Evolutionary conservation across 2,888 invertebrate species (phyloP).

Genomic region (Plebejus argus): DNA sequence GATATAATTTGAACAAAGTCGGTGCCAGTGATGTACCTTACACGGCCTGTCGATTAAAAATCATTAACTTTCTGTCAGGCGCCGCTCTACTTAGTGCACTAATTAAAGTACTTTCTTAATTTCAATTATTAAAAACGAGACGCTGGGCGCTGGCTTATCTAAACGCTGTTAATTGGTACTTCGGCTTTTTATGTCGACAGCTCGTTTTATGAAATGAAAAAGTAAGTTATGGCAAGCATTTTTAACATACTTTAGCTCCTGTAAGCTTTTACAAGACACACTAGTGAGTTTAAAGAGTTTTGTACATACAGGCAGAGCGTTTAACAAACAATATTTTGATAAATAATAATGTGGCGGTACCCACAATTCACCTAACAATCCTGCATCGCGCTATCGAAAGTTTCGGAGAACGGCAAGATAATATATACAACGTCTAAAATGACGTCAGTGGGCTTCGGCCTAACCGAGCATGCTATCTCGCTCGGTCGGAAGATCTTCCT

Average conservation of each 20-base stretch:
- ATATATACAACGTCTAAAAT: too few relatives aligned
- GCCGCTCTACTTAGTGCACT: constrained; percentile 47
- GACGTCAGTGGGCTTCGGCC: too few relatives aligned
- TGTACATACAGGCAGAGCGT: too few relatives aligned
- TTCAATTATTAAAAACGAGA: constrained; percentile 31
- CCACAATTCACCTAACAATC: too few relatives aligned
- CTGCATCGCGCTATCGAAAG: too few relatives aligned
- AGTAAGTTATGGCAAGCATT: neutral
- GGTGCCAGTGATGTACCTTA: constrained; percentile 58
- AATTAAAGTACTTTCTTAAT: constrained; percentile 31
- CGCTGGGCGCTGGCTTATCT: neutral
- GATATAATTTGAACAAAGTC: constrained; percentile 40
- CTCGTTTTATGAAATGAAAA: neutral
- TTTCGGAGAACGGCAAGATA: too few relatives aligned
- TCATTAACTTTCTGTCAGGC: constrained; percentile 67
- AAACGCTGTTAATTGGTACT: neutral
- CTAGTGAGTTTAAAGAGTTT: too few relatives aligned
- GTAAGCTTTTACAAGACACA: too few relatives aligned
- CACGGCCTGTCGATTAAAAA: constrained; percentile 63
- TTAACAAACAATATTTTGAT: too few relatives aligned
- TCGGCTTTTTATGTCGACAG: neutral
- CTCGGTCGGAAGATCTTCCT: too few relatives aligned
- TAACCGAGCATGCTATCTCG: too few relatives aligned
- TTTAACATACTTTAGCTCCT: neutral
- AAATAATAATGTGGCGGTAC: too few relatives aligned